A percentile compares a stretch with the other conserved stretches of the same genome.
These are phyloP conservation scores for Oryzias dopingdopingensis DNA, from an alignment of 2,797 vertebrate species.

Conservation along the genomic window DNA sequence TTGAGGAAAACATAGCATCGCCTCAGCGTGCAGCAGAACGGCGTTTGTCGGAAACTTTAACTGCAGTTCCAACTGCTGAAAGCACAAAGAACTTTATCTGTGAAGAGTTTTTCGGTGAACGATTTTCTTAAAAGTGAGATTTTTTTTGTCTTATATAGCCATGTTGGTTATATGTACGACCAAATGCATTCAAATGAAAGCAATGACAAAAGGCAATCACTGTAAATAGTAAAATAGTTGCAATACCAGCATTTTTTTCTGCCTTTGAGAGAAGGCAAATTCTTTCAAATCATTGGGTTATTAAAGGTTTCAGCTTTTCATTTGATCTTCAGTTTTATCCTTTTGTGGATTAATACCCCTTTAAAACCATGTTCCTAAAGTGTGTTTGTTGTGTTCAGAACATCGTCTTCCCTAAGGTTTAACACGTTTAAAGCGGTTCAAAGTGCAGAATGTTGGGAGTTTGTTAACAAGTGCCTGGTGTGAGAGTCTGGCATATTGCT, in stretches of 20 bases:
- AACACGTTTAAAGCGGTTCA: constrained; percentile 56
- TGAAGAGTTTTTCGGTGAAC: constrained; percentile 37
- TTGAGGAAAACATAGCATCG: constrained; percentile 10
- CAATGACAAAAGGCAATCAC: not conserved
- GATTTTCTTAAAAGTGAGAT: constrained; percentile 44
- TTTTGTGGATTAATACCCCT: constrained; percentile 2
- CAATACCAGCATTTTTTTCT: constrained; percentile 19
- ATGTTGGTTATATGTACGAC: not conserved
- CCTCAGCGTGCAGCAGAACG: constrained; percentile 6
- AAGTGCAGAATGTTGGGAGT: constrained; percentile 55
- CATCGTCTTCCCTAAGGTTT: constrained; percentile 30
- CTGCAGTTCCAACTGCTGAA: constrained; percentile 44
- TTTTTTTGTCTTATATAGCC: constrained; percentile 37
- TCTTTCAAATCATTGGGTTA: constrained; percentile 18
- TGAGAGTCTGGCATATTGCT: constrained; percentile 47
- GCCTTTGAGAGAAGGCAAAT: constrained; percentile 10
- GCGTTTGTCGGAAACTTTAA: constrained; percentile 23
- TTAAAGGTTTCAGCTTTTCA: constrained; percentile 14
- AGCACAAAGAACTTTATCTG: constrained; percentile 60
- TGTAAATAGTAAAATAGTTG: constrained; percentile 22
- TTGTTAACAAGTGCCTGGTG: constrained; percentile 74
- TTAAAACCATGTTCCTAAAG: constrained; percentile 39
- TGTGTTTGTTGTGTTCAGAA: constrained; percentile 35
- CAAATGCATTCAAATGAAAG: constrained; percentile 3
- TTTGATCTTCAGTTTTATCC: constrained; percentile 3